These are phyloP conservation scores for Cephonodes hylas DNA, from an alignment of 2,888 invertebrate species.

Conservation along the genomic window DNA sequence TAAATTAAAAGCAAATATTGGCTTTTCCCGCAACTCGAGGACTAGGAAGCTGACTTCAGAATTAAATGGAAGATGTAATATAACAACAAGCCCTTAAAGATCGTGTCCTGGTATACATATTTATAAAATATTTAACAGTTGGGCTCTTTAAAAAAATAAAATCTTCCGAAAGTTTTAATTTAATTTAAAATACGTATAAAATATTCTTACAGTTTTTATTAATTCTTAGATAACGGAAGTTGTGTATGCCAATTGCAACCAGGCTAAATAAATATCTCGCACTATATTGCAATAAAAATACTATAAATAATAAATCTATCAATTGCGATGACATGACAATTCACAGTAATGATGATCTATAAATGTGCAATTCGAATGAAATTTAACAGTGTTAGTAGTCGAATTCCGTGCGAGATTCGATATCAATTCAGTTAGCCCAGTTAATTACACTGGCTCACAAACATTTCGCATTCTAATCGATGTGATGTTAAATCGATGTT, in stretches of 20 bases:
- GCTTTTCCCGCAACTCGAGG: neutral
- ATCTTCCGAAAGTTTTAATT: too few species aligned
- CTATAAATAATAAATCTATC: too few species aligned
- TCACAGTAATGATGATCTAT: neutral
- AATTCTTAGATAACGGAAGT: too few species aligned
- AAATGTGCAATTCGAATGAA: neutral
- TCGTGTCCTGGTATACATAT: neutral
- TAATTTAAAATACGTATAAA: too few species aligned
- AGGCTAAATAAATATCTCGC: too few species aligned
- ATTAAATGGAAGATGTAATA: neutral
- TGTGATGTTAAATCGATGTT: neutral
- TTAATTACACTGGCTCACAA: neutral
- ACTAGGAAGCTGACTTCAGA: neutral
- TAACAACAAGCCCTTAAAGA: neutral
- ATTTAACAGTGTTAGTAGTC: too few species aligned
- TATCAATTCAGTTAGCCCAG: neutral
- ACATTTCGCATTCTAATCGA: neutral
- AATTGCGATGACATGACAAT: neutral
- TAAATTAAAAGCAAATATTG: neutral
- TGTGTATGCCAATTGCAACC: too few species aligned
- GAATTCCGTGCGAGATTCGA: neutral
- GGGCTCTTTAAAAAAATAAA: too few species aligned
- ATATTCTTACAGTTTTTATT: too few species aligned
- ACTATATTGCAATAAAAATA: too few species aligned
- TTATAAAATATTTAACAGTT: too few species aligned